Conservation (phyloP, 2,797 vertebrate species). For the Lagorchestes hirsutus region DNA sequence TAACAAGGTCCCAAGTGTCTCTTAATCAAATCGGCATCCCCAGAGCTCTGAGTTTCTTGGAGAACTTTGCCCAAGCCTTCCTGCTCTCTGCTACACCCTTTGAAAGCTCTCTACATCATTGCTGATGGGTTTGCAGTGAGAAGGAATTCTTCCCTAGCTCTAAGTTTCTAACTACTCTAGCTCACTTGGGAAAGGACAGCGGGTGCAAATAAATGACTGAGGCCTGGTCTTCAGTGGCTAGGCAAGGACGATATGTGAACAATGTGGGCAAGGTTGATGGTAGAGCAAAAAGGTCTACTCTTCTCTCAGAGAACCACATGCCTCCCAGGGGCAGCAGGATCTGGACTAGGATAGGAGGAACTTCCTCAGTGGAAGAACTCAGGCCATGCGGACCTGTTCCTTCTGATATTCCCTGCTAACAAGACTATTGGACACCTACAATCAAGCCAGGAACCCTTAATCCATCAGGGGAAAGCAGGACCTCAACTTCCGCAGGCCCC, state of each 20-base stretch:
- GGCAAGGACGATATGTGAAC: neutral
- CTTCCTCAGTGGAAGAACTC: neutral
- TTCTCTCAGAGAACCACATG: neutral
- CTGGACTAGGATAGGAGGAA: neutral
- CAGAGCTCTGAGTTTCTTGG: constrained; percentile 1
- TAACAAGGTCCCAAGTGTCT: constrained; percentile 55
- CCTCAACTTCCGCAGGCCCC: neutral
- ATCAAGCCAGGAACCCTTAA: neutral
- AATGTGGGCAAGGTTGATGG: neutral
- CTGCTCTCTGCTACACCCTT: neutral
- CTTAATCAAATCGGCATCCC: neutral
- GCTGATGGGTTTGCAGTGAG: neutral
- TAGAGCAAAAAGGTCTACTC: neutral
- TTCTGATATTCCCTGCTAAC: no score
- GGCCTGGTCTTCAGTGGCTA: neutral
- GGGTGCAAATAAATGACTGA: neutral
- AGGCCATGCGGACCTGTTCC: neutral
- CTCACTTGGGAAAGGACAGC: neutral
- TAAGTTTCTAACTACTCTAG: neutral
- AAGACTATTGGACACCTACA: neutral
- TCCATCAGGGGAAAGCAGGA: neutral
- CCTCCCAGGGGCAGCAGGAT: neutral
- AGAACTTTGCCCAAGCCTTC: neutral
- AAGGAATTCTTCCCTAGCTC: neutral
- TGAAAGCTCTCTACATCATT: neutral